phyloP scores from a whole-genome alignment of 2,797 vertebrate genomes.

The Dendrocincla fuliginosa region DNA sequence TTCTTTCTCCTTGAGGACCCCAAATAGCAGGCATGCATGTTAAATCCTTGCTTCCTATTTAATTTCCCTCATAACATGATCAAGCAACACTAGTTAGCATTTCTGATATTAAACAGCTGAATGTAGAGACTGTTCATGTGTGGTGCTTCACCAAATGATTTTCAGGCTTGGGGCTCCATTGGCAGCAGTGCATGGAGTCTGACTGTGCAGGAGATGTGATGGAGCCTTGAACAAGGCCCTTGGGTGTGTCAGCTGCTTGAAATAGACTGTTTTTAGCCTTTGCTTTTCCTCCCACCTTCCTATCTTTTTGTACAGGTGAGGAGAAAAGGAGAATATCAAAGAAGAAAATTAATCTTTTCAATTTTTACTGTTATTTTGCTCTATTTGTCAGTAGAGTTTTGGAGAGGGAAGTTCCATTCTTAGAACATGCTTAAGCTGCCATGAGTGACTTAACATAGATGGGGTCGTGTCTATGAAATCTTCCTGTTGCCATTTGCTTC shows the following conservation, averaged over 20 bases:
- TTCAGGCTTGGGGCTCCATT: neutral
- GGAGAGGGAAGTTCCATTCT: neutral
- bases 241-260: neutral
- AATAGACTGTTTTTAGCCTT: neutral
- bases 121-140: neutral
- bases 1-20: neutral
- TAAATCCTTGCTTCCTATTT: neutral
- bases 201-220: neutral
- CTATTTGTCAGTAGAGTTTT: fast-evolving
- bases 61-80: neutral
- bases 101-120: neutral
- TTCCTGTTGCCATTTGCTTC: neutral
- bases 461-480: neutral
- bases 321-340: too few species aligned
- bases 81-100: neutral
- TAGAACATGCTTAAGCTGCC: neutral
- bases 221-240: neutral
- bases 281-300: neutral
- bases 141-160: neutral
- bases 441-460: neutral
- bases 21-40: neutral
- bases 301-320: fast-evolving
- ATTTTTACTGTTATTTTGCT: neutral
- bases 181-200: neutral
- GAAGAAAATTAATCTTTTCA: neutral